A percentile compares a stretch with the other conserved stretches of the same genome.
Conservation (phyloP, 30 jellyfish, hydroid and myxozoan genomes). For the Nemopilema nomurai region DNA sequence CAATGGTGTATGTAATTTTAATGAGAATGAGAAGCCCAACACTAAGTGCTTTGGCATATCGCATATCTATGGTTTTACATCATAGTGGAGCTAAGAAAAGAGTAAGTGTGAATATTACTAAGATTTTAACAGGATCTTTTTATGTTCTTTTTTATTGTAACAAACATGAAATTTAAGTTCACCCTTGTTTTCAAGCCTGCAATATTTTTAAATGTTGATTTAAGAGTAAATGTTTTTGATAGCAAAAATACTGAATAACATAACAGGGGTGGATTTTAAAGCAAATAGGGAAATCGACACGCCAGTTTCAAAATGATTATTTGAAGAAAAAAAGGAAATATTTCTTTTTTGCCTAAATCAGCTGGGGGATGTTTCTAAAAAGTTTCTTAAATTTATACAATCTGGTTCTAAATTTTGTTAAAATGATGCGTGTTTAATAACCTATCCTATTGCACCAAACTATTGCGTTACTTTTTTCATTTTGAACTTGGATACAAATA, state of each 20-base stretch:
- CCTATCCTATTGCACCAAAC: background rate
- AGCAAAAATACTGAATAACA: background rate
- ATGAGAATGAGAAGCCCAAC: conserved; percentile 43
- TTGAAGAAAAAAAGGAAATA: background rate
- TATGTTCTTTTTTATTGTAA: background rate
- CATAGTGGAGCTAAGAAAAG: conserved; percentile 48
- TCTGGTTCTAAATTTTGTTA: background rate
- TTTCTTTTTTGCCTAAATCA: background rate
- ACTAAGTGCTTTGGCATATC: conserved; percentile 26
- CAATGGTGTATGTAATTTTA: conserved; percentile 21
- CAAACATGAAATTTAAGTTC: background rate
- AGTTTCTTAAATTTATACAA: background rate
- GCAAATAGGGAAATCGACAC: background rate
- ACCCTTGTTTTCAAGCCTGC: background rate
- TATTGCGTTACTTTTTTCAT: background rate
- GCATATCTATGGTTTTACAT: conserved; percentile 18
- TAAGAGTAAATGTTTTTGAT: background rate
- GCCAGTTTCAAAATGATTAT: background rate
- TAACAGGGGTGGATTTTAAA: background rate
- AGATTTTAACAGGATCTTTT: background rate
- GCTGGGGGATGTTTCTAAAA: background rate
- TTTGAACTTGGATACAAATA: background rate
- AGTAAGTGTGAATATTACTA: background rate
- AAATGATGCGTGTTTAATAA: background rate
- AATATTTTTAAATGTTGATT: background rate